These are phyloP conservation scores for Anas georgica DNA, from an alignment of 2,797 vertebrate genomes.

Conservation along the genomic window DNA sequence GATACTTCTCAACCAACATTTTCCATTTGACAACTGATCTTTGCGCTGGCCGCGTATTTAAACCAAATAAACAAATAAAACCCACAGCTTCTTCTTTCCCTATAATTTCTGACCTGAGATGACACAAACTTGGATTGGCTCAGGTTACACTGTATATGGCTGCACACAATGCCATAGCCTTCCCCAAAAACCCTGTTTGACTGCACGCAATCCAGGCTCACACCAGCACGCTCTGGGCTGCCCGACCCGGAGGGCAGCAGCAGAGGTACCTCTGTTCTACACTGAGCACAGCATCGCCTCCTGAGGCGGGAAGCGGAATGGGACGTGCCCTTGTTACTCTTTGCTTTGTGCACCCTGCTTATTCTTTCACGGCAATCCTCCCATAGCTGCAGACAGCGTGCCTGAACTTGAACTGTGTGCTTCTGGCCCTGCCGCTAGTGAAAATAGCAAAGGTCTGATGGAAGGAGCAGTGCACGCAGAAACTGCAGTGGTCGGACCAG, in stretches of 20 bases:
- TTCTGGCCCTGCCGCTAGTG: not conserved
- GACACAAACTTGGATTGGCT: slow-evolving; percentile 39
- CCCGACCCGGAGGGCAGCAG: not conserved
- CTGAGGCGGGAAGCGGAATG: not conserved
- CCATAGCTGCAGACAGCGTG: not conserved
- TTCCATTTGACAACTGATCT: slow-evolving; percentile 43
- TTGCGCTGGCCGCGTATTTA: not conserved
- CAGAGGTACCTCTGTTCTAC: not conserved
- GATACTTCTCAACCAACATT: not conserved
- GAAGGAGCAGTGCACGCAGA: not conserved
- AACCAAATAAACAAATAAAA: slow-evolving; percentile 60
- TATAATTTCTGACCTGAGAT: slow-evolving; percentile 67
- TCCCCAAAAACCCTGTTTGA: not conserved
- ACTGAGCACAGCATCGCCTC: rapidly evolving
- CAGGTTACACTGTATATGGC: not conserved
- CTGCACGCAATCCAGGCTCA: not conserved
- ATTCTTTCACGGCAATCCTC: rapidly evolving
- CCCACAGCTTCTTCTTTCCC: slow-evolving; percentile 28
- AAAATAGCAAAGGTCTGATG: not conserved
- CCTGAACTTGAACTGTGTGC: not conserved
- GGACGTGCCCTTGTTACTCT: not conserved
- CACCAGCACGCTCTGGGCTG: not conserved
- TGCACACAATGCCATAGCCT: not conserved
- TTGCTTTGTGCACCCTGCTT: not conserved
- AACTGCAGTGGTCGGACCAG: not conserved